Base-by-base conservation (phyloP, 2,888 invertebrate species). In the Lasioglossum lativentre region DNA sequence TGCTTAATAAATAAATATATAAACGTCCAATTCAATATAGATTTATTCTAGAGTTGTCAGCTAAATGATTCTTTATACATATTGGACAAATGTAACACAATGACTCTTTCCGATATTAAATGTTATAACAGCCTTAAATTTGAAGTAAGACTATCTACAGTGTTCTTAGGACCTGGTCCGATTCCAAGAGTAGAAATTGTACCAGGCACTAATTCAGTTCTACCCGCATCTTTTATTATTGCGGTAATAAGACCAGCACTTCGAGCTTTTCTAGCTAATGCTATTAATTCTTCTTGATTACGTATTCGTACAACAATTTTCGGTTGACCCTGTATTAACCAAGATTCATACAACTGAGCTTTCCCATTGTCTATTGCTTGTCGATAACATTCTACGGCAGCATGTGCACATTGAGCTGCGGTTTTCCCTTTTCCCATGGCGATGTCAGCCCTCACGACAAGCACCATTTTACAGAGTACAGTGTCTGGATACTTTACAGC, bases 321-420 rank as follows among this genome's bases (percentile, higher is more conserved):
- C 2, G 97, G 97, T 92, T 97, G 97, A 0, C 98, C 98, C 80
- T 94, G 94, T 1, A 92, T 90, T 87, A 96, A 95, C 98, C 98
- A 98, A 14, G 95, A 91, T 59, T 96, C 95, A n/a, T 97, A 93
- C 14, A 96, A 89, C 12, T 95, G 95, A 75, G 95, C 83, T 1
- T 82, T 84, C 42, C 79, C 93, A 73, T 92, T 94, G 75, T 95
- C 93, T 14, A 94, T 87, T 3, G 96, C 95, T 89, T 96, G 95
- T 90, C 97, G 96, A 92, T 96, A 97, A 90, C 97, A 97, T 80
- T 96, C 95, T 14, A 98, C 95, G 2, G 98, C 97, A 0, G 98
- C 98, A 95, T 98, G 98, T 19, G 97, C 96, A 95, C 97, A 97
- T 95, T 98, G 98, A 0, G 98, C 97, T 16, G 97, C 98, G 71